Evolutionary conservation across 1,140 invertebrate genomes (phyloP), one percentile per base, ranked within the genome.

Genomic region (Hypsibius dujardini): DNA sequence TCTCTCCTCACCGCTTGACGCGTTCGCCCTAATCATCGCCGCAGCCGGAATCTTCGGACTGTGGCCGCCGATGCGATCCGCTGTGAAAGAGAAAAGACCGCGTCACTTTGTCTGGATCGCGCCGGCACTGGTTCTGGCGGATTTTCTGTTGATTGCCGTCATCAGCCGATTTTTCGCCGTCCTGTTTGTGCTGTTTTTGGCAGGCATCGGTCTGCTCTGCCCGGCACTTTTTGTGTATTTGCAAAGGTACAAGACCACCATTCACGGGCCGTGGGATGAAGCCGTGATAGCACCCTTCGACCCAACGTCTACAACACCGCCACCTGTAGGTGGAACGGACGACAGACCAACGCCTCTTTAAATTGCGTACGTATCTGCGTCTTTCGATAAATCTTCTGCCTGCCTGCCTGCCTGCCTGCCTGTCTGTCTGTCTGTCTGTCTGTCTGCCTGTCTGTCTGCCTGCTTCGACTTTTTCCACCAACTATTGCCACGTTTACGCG

Each of bases 11-110:
- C 84, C 89, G 0, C 86, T 86, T 75, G 87, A 95, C 76, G 89
- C 90, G 0, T 95, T 95, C 81, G 86, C 90, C 3, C 81, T 94
- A 45, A 83, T 96, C 2, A 88, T 89, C 0, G 84, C 90, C 72
- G 86, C 93, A 0, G 88, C 92, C 1, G 84, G 89, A 75, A 83
- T 88, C 74, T 97, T 97, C 81, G 90, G 92, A 0, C 79, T 96
- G 12, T 88, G 89, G 76, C 92, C 93, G 2, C 84, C 88, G 72
- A 80, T 96, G 28, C 83, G 90, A 72, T 82, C 83, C 74, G 79
- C 84, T 72, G 72, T 86, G 72, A 76, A 84, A 75, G 79, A 72
- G 71, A 70, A 69, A 72, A n/a, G 78, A 71, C 74, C 79, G 69
- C 62, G 71, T 42, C 28, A 59, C 46, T 12, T 70, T 28, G 67